These are phyloP conservation scores for Elanoides forficatus DNA, from an alignment of 2,113 vertebrate species.

Conservation along the genomic window DNA sequence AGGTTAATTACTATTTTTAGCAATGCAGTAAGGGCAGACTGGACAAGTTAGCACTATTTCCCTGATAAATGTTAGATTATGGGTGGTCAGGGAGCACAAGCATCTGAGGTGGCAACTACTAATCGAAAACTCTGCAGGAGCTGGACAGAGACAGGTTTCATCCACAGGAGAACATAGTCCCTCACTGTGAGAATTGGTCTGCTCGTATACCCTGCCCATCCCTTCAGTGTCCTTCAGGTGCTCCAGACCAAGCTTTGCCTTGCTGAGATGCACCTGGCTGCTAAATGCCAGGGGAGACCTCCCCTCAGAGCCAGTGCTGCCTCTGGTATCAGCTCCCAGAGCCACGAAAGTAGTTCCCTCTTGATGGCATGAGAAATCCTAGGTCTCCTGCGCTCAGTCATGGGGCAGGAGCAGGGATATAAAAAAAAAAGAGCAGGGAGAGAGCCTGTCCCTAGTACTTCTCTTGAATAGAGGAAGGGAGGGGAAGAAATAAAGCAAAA, in stretches of 20 bases:
- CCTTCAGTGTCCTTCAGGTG: background rate
- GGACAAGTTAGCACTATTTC: background rate
- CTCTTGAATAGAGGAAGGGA: background rate
- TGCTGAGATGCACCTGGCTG: background rate
- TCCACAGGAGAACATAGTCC: background rate
- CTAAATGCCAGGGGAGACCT: background rate
- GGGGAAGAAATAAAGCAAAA: background rate
- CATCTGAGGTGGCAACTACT: background rate
- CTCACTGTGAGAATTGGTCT: background rate
- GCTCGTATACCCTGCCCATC: background rate
- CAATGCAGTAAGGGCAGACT: background rate
- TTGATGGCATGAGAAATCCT: background rate
- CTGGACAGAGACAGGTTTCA: background rate
- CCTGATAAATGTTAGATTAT: background rate
- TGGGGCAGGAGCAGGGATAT: background rate
- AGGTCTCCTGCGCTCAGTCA: background rate
- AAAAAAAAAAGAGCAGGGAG: background rate
- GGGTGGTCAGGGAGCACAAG: background rate
- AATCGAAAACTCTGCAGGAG: background rate
- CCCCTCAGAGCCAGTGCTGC: background rate
- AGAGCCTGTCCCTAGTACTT: background rate
- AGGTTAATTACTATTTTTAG: slow-evolving; percentile 10
- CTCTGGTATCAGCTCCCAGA: background rate
- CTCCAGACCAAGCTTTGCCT: background rate
- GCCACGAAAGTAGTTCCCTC: background rate